Conservation (phyloP, 2,797 vertebrate species). For the Acestrorhynchus altus region DNA sequence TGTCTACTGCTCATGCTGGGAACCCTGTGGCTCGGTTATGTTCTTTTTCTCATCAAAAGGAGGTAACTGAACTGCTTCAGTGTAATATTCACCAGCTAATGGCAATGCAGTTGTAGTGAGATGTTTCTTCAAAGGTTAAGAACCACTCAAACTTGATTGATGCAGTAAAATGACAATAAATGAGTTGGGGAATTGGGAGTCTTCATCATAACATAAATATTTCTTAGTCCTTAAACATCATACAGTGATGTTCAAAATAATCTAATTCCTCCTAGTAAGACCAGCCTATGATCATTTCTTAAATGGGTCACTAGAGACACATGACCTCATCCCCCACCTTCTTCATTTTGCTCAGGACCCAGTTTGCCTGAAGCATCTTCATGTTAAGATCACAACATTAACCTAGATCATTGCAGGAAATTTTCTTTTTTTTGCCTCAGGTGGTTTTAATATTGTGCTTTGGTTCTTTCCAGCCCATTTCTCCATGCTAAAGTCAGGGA, state of each 20-base stretch:
- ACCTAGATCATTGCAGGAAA: not conserved
- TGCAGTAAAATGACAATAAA: constrained; percentile 16
- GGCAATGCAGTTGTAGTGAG: constrained; percentile 16
- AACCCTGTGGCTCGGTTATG: constrained; percentile 90
- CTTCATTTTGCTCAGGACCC: not conserved
- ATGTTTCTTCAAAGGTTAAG: constrained; percentile 26
- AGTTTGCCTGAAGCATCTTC: too few relatives aligned
- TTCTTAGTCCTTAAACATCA: not conserved
- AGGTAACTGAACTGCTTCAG: constrained; percentile 73
- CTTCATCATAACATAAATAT: not conserved
- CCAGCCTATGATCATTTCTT: not conserved
- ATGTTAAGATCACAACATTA: too few relatives aligned
- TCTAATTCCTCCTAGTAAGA: not conserved
- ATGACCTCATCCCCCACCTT: not conserved
- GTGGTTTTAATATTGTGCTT: not conserved
- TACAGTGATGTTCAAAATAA: not conserved
- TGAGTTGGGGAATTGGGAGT: not conserved
- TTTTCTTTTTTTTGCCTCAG: not conserved
- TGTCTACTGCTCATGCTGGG: constrained; percentile 93
- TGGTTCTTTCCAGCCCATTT: constrained; percentile 79
- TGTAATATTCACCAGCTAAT: constrained; percentile 10
- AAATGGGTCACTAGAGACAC: not conserved
- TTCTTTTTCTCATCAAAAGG: constrained; percentile 91
- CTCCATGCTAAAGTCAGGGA: constrained; percentile 87
- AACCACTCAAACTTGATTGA: not conserved